Conservation (phyloP, 1,140 invertebrate species). For the Micrasema minimum region DNA sequence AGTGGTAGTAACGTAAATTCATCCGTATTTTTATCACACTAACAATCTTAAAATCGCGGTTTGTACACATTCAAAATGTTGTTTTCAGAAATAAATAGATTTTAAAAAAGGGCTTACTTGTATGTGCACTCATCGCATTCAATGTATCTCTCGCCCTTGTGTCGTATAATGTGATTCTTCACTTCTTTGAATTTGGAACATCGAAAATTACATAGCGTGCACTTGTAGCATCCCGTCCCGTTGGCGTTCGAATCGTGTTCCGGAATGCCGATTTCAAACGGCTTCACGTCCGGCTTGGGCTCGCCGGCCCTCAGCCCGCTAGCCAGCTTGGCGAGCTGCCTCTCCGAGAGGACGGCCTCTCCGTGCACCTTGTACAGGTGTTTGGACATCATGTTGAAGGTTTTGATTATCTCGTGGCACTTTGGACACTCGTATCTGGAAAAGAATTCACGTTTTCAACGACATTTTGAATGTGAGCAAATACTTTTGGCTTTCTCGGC, state of each 20-base stretch:
- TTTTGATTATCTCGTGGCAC: conserved; percentile 26
- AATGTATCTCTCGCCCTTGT: conserved; percentile 16
- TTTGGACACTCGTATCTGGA: conserved; percentile 30
- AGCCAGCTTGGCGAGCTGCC: background rate
- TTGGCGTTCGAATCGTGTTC: background rate
- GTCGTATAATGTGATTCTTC: conserved; percentile 8
- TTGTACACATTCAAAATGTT: no score
- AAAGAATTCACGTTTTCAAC: background rate
- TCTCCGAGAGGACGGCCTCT: background rate
- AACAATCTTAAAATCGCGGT: no score
- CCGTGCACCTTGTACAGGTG: conserved; percentile 18
- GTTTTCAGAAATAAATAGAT: no score
- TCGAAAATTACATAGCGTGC: background rate
- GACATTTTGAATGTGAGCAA: background rate
- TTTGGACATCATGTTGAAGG: conserved; percentile 22
- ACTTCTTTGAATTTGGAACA: conserved; percentile 7
- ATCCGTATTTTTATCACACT: no score
- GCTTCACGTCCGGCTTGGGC: background rate
- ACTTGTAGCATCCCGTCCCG: conserved; percentile 3
- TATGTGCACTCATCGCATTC: conserved; percentile 27
- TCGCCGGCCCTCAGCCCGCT: no score
- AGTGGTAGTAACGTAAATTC: no score
- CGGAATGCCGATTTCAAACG: background rate
- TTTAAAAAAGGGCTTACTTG: no score
- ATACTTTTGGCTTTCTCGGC: background rate